phyloP scores from a whole-genome alignment of 1,140 invertebrate genomes.

The Physella acuta region DNA sequence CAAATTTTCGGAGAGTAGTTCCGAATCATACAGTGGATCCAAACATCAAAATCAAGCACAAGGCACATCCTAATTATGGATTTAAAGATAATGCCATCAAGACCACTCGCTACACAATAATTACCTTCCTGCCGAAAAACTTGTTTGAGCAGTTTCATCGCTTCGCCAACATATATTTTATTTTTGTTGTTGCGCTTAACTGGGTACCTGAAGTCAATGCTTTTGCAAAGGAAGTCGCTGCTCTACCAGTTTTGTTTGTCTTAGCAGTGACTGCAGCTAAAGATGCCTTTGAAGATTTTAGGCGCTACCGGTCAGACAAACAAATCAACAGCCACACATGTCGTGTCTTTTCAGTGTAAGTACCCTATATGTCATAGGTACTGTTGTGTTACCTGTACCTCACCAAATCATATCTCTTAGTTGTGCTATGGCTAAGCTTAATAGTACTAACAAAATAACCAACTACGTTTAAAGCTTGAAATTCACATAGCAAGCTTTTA shows the following conservation, averaged over 20 bases:
- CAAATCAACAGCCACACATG: constrained; percentile 91
- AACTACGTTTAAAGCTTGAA: no score
- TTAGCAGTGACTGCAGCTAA: constrained; percentile 95
- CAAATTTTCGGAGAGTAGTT: constrained; percentile 47
- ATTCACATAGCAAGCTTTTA: no score
- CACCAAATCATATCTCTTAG: no score
- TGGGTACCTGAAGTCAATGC: constrained; percentile 88
- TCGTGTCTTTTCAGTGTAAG: constrained; percentile 86
- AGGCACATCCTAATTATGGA: constrained; percentile 80
- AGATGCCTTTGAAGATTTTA: constrained; percentile 92
- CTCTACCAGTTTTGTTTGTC: constrained; percentile 77
- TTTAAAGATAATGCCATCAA: constrained; percentile 64
- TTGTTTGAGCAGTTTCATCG: constrained; percentile 96
- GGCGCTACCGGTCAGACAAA: constrained; percentile 85
- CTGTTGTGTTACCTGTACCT: neutral
- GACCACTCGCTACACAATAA: constrained; percentile 92
- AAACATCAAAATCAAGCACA: constrained; percentile 59
- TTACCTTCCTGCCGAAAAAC: constrained; percentile 95
- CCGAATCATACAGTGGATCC: constrained; percentile 56
- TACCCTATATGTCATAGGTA: constrained; percentile 31
- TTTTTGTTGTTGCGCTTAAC: constrained; percentile 91
- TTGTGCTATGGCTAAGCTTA: no score
- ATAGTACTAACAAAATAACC: no score
- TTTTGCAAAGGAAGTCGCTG: constrained; percentile 94
- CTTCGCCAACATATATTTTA: constrained; percentile 97